Conservation (phyloP, 1,140 invertebrate genomes). For the Ceratoteleas bidentatus region DNA sequence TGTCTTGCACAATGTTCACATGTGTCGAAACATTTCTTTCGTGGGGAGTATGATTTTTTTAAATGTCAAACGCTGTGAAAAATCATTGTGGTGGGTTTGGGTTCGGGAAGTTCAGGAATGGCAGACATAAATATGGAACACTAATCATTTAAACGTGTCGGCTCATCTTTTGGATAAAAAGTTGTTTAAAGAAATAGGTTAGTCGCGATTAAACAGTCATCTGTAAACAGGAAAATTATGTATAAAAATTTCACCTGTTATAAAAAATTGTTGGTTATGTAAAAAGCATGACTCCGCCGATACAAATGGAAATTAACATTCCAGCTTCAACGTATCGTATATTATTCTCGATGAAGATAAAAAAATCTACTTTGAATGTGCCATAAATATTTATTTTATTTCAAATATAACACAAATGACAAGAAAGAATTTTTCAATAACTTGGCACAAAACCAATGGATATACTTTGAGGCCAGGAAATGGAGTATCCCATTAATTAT, state of each 20-base stretch:
- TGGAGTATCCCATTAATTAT: too few relatives aligned
- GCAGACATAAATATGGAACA: conserved; percentile 9
- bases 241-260: too few relatives aligned
- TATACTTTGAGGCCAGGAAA: neutral
- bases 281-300: too few relatives aligned
- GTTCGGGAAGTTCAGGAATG: neutral
- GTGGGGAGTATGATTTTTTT: conserved; percentile 11
- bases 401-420: neutral
- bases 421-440: neutral
- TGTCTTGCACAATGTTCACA: conserved; percentile 25
- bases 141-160: too few relatives aligned
- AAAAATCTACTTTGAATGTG: neutral
- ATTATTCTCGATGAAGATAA: too few relatives aligned
- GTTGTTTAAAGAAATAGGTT: too few relatives aligned
- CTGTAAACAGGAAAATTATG: too few relatives aligned
- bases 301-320: too few relatives aligned
- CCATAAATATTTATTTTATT: neutral
- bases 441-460: neutral
- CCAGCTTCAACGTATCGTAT: too few relatives aligned
- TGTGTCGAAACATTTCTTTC: conserved; percentile 21
- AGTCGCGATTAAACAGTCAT: too few relatives aligned
- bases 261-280: too few relatives aligned
- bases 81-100: conserved; percentile 11
- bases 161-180: too few relatives aligned
- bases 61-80: conserved; percentile 28